Base-by-base conservation (phyloP, 2,797 vertebrate genomes). In the Kryptolebias ocellatus region DNA sequence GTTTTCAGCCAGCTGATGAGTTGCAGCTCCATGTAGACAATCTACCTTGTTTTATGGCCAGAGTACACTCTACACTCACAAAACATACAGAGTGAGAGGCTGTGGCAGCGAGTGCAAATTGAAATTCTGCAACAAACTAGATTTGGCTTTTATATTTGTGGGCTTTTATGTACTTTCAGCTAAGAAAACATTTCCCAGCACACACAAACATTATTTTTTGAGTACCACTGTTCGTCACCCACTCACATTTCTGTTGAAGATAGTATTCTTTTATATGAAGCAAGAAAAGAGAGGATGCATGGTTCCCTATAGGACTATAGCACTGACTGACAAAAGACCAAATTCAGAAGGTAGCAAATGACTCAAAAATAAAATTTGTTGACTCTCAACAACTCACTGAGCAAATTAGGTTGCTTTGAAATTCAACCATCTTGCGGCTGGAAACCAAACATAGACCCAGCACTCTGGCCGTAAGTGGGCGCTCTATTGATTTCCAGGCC, bases 401-500 rank as follows among this genome's bases (percentile, higher is more conserved):
- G 66, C 66, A 76, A 88, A 81, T 53, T 83, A 81, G 72, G 61
- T 54, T 57, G 73, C 66, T 79, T 76, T 77, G 76, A 87, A 91
- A 92, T 84, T 78, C 55, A 79, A 90, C 91, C 86, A 75, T 47
- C 76, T 78, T 53, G 79, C 52, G 77, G 70, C 69, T 16, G 27
- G 44, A 72, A 80, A 80, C 79, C 87, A 81, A 76, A 90, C 78
- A 79, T 74, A 83, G 85, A 72, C 71, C 62, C 66, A 15, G 72
- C 72, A 81, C 86, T 84, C 60, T 44, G 56, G 56, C 82, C 70
- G 70, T 93, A 92, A 93, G 92, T 92, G 90, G 87, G 82, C 80
- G 83, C 76, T 80, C 90, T 92, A 94, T 93, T 93, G 93, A 92
- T 94, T 93, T 90, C 90, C 72, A 75, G 84, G 79, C 77, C 87